Evolutionary conservation across 2,888 invertebrate genomes (phyloP).

Genomic region (Agapostemon virescens): DNA sequence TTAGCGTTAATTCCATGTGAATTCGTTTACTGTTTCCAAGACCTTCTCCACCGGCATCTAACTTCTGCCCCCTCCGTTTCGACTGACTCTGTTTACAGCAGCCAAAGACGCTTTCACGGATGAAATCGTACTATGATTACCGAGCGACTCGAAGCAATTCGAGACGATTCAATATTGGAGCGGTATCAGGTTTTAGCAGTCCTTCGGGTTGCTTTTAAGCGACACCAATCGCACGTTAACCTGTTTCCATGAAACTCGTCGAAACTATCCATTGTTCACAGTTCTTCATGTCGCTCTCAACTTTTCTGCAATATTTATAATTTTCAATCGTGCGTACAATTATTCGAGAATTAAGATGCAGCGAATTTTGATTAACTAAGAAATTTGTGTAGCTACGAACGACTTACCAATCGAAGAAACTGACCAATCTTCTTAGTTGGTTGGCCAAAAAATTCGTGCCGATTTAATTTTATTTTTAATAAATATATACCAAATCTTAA

Average conservation of each 20-base stretch:
- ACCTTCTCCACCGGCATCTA: background rate
- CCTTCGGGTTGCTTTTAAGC: background rate
- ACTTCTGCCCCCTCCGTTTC: constrained; percentile 4
- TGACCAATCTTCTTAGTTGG: too few relatives aligned
- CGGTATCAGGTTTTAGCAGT: constrained; percentile 14
- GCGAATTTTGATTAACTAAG: too few relatives aligned
- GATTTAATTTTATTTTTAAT: too few relatives aligned
- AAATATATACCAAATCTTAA: too few relatives aligned
- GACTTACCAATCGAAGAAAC: too few relatives aligned
- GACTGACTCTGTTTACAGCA: constrained; percentile 27
- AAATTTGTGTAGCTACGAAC: too few relatives aligned
- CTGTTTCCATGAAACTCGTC: background rate
- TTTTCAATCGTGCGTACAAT: background rate
- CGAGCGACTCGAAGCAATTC: constrained; percentile 25
- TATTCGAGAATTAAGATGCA: too few relatives aligned
- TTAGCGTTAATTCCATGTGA: constrained; percentile 55
- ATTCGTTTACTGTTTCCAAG: constrained; percentile 52
- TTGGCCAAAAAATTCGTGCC: too few relatives aligned
- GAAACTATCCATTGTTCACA: background rate
- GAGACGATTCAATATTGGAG: constrained; percentile 22
- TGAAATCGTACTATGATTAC: constrained; percentile 29
- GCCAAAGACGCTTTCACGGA: constrained; percentile 22
- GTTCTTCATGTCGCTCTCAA: background rate
- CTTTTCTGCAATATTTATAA: background rate
- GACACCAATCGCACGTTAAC: constrained; percentile 2